Conservation (phyloP, 2,113 vertebrate species). For the Polypterus senegalus region DNA sequence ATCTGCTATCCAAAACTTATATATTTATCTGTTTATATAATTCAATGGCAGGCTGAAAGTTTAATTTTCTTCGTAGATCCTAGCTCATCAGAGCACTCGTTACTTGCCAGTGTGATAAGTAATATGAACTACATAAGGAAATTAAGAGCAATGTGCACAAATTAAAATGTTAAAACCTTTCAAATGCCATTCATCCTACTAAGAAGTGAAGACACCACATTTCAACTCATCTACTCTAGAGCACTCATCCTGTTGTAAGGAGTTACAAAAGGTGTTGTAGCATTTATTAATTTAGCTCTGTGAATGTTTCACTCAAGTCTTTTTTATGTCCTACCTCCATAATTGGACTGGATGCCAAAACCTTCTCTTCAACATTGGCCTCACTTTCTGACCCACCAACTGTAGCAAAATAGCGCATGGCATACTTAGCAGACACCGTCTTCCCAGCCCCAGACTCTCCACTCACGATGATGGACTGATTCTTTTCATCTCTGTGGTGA, state of each 20-base stretch:
- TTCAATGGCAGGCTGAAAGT: too few species aligned
- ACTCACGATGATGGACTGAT: slow-evolving; percentile 93
- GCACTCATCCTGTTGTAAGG: not conserved
- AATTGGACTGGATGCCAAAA: slow-evolving; percentile 83
- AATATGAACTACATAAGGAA: too few species aligned
- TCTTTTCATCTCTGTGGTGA: slow-evolving; percentile 74
- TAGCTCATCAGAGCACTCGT: too few species aligned
- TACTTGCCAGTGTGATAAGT: too few species aligned
- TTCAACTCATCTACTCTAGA: not conserved
- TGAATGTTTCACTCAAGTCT: too few species aligned
- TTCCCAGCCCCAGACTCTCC: slow-evolving; percentile 92
- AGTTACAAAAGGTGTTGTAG: too few species aligned
- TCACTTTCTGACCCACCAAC: slow-evolving; percentile 74
- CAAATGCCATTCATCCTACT: not conserved
- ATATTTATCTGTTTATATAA: too few species aligned
- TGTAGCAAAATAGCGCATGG: slow-evolving; percentile 85
- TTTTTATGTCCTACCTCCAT: slow-evolving; percentile 72
- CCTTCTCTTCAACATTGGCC: slow-evolving; percentile 81
- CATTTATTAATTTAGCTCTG: too few species aligned
- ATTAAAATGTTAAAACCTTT: not conserved
- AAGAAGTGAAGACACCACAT: not conserved
- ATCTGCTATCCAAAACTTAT: too few species aligned
- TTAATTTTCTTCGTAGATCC: too few species aligned
- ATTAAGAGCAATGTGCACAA: too few species aligned
- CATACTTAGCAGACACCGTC: slow-evolving; percentile 88